Percentiles rank a stretch among this genome's conserved stretches.
These are phyloP conservation scores for Athrips mouffetella DNA, from an alignment of 2,888 invertebrate species.

Conservation along the genomic window DNA sequence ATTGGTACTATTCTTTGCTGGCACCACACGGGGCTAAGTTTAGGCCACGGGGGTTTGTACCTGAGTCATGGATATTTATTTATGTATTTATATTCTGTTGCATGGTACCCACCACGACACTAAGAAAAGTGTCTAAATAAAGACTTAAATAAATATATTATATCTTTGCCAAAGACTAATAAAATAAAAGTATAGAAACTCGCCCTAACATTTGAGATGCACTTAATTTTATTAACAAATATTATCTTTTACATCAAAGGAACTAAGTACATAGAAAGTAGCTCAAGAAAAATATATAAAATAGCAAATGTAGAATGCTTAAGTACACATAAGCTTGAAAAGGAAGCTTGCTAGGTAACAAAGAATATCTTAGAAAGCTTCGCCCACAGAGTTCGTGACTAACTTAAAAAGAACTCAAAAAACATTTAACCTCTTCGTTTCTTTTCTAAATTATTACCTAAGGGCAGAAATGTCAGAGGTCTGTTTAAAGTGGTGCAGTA, in stretches of 20 bases:
- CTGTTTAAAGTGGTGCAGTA: not conserved
- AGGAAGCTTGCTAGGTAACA: conserved; percentile 14
- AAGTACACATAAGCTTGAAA: conserved; percentile 6
- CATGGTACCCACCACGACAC: no score
- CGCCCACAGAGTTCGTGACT: conserved; percentile 1
- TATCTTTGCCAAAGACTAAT: no score
- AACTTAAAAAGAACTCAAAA: not conserved
- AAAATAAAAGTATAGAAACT: no score
- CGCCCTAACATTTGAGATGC: not conserved
- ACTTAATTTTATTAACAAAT: conserved; percentile 2
- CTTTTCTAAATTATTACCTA: not conserved
- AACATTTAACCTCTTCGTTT: not conserved
- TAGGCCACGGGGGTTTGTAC: no score
- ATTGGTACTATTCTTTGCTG: no score
- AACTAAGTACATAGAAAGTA: not conserved
- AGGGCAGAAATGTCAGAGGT: not conserved
- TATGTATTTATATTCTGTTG: no score
- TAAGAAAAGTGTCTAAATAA: no score
- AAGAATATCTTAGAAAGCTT: conserved; percentile 8
- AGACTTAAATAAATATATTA: no score
- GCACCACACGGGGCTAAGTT: no score
- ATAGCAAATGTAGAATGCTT: not conserved
- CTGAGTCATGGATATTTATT: no score
- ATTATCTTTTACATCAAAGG: not conserved
- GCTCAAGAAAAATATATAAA: not conserved